Evolutionary conservation across 1,140 invertebrate species (phyloP), one percentile per base, ranked within the genome.

Genomic region (Aphelenchoides besseyi): DNA sequence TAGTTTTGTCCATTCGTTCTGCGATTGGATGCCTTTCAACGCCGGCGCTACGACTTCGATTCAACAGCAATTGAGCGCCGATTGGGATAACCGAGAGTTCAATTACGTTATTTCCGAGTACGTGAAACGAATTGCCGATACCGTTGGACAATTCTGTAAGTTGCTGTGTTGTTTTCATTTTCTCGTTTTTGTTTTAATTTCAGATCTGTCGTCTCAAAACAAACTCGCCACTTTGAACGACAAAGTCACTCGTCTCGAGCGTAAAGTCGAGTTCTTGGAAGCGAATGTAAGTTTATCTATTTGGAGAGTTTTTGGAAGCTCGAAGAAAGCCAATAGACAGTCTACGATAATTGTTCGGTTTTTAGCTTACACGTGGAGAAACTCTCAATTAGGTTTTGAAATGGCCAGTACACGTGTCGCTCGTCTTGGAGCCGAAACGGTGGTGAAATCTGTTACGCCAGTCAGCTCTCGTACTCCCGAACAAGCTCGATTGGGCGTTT

Each of bases 311-410:
- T 2, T 67, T 63, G 8, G 28, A 30, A 23, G 26, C 8, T 32
- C 16, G 28, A 18, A 32, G 12, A 26, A 30, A 1, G 16, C 35
- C 5, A 29, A 63, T 30, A 63, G 23, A 29, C 35, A 1, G 9
- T 8, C 9, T 52, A 63, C 23, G 9, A 16, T 9, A 63, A 2
- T 9, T 9, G n/a, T n/a, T n/a, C 74, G 85, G 77, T 82, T 87
- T 87, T 69, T 85, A 91, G 90, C 90, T 91, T 3, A 92, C 91
- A n/a, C 92, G 92, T 88, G 91, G 91, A 57, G 91, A 92, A 88
- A 92, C 91, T 16, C 85, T 92, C 74, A 91, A 91, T 80, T 91
- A 72, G 59, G 18, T 3, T 28, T 35, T 18, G 59, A 12, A 36
- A 75, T 76, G 74, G 29, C 73, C 16, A 35, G 48, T 41, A 12